Evolutionary conservation across 2,888 invertebrate genomes (phyloP).

Genomic region (Hesperia comma): DNA sequence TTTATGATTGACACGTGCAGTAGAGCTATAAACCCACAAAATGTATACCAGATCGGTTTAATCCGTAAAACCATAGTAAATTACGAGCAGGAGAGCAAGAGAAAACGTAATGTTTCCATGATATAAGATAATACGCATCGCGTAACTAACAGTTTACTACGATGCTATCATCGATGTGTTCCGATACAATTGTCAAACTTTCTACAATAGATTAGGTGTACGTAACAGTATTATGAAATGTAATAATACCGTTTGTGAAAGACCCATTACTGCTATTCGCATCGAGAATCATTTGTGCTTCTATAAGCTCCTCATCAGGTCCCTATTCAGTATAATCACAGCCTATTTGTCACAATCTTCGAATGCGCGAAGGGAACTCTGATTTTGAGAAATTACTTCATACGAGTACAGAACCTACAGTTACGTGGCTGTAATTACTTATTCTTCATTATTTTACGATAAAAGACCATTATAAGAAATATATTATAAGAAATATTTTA

Average conservation of each 20-base stretch:
- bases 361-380: constrained; percentile 30
- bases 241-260: constrained; percentile 67
- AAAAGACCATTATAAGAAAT: not conserved
- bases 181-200: constrained; percentile 65
- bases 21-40: not conserved
- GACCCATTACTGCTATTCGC: constrained; percentile 52
- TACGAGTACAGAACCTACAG: not conserved
- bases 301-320: constrained; percentile 53
- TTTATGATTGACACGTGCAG: not conserved
- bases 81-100: not conserved
- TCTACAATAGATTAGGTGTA: constrained; percentile 64
- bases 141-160: constrained; percentile 17
- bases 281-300: constrained; percentile 51
- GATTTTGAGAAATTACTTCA: constrained; percentile 37
- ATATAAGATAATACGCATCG: constrained; percentile 32
- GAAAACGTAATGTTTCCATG: constrained; percentile 18
- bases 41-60: no score
- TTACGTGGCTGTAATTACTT: not conserved
- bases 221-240: constrained; percentile 65
- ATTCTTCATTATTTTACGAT: constrained; percentile 11
- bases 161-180: constrained; percentile 32
- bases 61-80: not conserved
- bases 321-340: constrained; percentile 52
- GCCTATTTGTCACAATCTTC: constrained; percentile 49
- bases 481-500: no score